Evolutionary conservation across 2,888 invertebrate species (phyloP), one percentile per base, ranked within the genome.

Genomic region (Esperia sulphurella): DNA sequence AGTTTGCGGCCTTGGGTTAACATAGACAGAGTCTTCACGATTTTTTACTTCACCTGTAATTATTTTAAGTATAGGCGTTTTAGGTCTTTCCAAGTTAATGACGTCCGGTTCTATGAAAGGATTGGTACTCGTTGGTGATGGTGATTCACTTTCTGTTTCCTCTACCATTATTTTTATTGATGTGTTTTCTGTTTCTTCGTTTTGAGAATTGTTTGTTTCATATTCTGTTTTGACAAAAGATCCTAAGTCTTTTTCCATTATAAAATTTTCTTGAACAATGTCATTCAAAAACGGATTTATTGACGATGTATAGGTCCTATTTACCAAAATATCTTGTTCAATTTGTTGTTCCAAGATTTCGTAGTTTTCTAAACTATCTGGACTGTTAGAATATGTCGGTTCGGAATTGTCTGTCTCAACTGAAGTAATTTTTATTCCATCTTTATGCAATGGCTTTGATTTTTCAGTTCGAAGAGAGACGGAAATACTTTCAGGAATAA

Each of bases 51-150:
- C 77, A 9, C 71, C 80, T 14, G 78, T 70, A 43, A 83, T 78
- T 41, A 88, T 83, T 76, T 85, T 88, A 46, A 75, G 77, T n/a
- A 88, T 62, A 3, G 88, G 86, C 8, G 88, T 81, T 57, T 83
- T 89, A 12, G 89, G 84, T 54, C 86, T 68, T 55, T 74, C 75
- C 31, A 78, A 50, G 38, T 57, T 51, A 43, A 61, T 48, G 7
- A 65, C 46, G 35, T 77, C 74, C n/a, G 58, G 48, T 3, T 71
- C 65, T 39, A 73, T 57, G 50, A 83, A 83, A 1, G 81, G 83
- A 54, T 83, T 83, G 3, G 56, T 72, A 46, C 63, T 64, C 28
- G 52, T 47, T 43, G 69, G 61, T 12, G 67, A 58, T 3, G 64
- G 58, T n/a, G 64, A 56, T 6, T 55, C 52, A 12, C 14, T 39